phyloP scores from a whole-genome alignment of 2,113 vertebrate species.

The Heterocephalus glaber region DNA sequence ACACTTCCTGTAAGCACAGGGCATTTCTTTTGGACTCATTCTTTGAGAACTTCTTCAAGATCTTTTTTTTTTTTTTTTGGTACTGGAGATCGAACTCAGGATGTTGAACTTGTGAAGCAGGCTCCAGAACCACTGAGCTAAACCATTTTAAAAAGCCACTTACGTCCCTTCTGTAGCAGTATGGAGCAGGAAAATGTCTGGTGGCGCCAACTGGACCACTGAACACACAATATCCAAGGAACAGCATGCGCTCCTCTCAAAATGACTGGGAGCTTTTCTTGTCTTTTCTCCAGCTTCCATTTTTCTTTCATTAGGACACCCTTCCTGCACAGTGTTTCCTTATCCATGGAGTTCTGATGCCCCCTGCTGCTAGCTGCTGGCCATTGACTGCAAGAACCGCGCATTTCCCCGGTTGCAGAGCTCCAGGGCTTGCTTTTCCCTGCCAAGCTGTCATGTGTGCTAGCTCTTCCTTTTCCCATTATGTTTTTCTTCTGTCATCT shows the following conservation, averaged over 20 bases:
- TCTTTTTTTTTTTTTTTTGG: too few relatives aligned
- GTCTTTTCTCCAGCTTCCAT: not conserved
- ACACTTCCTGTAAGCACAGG: not conserved
- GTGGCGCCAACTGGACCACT: not conserved
- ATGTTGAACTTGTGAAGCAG: too few relatives aligned
- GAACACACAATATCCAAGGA: not conserved
- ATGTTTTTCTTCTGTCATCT: not conserved
- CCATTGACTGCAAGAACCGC: not conserved
- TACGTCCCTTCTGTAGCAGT: not conserved
- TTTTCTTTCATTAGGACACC: not conserved
- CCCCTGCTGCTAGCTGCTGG: constrained; percentile 81
- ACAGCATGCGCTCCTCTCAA: not conserved
- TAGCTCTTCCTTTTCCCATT: not conserved
- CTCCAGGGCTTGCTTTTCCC: not conserved
- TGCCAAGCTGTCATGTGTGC: not conserved
- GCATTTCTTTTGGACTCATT: not conserved
- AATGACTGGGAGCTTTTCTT: not conserved
- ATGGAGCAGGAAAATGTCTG: not conserved
- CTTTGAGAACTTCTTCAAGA: not conserved
- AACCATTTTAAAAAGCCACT: not conserved
- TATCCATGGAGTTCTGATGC: constrained; percentile 82
- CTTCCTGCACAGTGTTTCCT: not conserved
- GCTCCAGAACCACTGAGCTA: too few relatives aligned
- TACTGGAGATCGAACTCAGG: too few relatives aligned
- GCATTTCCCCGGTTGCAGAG: not conserved